Conservation (phyloP, 2,113 vertebrate species). For the Paedocypris sp. region DNA sequence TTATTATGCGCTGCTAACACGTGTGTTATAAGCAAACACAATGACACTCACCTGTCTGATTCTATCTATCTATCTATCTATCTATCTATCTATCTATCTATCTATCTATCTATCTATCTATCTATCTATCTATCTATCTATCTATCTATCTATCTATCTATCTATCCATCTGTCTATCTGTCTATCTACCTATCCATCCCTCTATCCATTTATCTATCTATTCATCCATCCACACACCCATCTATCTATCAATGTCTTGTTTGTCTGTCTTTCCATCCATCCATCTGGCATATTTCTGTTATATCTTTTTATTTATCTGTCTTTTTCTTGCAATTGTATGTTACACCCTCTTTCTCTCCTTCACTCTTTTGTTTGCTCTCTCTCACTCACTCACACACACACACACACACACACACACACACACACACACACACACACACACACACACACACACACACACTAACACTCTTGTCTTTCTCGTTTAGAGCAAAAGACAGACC, state of each 20-base stretch:
- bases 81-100: no score
- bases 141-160: conserved; percentile 3
- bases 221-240: no score
- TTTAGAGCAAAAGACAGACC: conserved; percentile 7
- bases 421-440: no score
- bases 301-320: not conserved
- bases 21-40: not conserved
- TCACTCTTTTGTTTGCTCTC: not conserved
- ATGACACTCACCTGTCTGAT: not conserved
- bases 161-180: not conserved
- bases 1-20: not conserved
- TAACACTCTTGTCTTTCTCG: not conserved
- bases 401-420: no score
- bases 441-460: no score
- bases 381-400: no score
- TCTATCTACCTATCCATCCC: not conserved
- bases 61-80: no score
- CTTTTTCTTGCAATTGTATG: not conserved
- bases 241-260: not conserved
- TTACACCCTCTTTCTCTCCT: not conserved
- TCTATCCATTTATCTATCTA: not conserved
- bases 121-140: not conserved
- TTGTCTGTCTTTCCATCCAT: not conserved
- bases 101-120: not conserved
- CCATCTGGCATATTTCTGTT: not conserved